Percentiles rank a stretch among this genome's conserved stretches.
These are phyloP conservation scores for Solea senegalensis DNA, from an alignment of 2,113 vertebrate genomes.

Conservation along the genomic window DNA sequence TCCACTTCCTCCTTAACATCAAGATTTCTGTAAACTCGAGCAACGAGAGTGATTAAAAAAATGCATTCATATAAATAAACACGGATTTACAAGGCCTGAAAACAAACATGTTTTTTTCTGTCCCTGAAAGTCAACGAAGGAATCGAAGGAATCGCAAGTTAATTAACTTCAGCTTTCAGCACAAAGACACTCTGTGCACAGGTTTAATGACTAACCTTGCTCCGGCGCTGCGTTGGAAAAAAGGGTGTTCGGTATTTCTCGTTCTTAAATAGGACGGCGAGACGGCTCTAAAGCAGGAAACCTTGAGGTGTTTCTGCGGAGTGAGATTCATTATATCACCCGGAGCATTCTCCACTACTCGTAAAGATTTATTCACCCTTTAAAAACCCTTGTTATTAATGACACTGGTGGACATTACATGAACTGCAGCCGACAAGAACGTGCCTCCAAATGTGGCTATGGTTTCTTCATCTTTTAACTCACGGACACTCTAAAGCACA, in stretches of 20 bases:
- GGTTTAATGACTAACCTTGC: constrained; percentile 58
- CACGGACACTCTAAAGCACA: too few species aligned
- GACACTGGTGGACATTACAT: too few species aligned
- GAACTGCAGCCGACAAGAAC: too few species aligned
- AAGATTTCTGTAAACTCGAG: constrained; percentile 17
- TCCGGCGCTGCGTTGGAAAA: constrained; percentile 13
- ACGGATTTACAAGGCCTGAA: constrained; percentile 50
- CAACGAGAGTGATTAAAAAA: constrained; percentile 30
- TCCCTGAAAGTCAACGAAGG: constrained; percentile 37
- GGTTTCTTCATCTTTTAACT: too few species aligned
- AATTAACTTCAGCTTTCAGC: constrained; percentile 56
- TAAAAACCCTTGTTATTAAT: too few species aligned
- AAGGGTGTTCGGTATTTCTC: constrained; percentile 28
- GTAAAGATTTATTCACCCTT: constrained; percentile 34
- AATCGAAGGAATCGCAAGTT: constrained; percentile 44
- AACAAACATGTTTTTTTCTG: constrained; percentile 40
- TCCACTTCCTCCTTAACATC: constrained; percentile 1
- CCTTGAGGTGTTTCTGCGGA: constrained; percentile 68
- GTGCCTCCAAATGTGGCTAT: too few species aligned
- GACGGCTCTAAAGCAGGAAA: constrained; percentile 51
- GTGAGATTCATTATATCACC: constrained; percentile 44
- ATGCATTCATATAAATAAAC: constrained; percentile 24
- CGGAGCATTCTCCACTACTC: constrained; percentile 25
- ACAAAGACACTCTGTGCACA: constrained; percentile 14
- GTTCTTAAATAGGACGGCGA: constrained; percentile 47